phyloP scores from a whole-genome alignment of 2,113 vertebrate species.

The Poicephalus gulielmi region DNA sequence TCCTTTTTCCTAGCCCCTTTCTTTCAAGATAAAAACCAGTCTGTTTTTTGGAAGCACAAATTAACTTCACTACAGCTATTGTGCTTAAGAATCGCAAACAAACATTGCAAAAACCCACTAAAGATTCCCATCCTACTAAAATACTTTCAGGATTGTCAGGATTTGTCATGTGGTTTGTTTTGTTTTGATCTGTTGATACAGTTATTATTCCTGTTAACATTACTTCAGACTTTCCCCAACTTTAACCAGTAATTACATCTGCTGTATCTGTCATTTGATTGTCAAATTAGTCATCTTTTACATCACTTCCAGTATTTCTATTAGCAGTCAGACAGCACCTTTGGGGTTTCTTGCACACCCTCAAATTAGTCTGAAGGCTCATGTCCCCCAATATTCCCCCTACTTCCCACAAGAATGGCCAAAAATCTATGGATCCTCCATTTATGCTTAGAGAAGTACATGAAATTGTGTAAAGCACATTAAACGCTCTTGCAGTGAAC shows the following conservation, averaged over 20 bases:
- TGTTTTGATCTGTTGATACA: not conserved
- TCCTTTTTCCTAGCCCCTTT: not conserved
- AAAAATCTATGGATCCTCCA: not conserved
- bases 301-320: not conserved
- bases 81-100: not conserved
- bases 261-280: not conserved
- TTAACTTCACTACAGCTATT: conserved; percentile 9
- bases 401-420: not conserved
- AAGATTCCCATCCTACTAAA: not conserved
- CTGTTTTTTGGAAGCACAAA: not conserved
- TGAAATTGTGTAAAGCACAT: not conserved
- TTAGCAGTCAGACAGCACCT: not conserved
- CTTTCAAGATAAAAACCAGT: not conserved
- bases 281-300: not conserved
- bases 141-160: not conserved
- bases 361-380: not conserved
- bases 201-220: not conserved
- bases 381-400: accelerated
- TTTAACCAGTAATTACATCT: not conserved
- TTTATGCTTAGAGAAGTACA: not conserved
- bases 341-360: not conserved
- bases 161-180: conserved; percentile 29
- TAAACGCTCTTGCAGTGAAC: not conserved
- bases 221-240: not conserved
- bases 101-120: not conserved